Conservation (phyloP, 2,797 vertebrate species). For the Myoxocephalus aenaeus region DNA sequence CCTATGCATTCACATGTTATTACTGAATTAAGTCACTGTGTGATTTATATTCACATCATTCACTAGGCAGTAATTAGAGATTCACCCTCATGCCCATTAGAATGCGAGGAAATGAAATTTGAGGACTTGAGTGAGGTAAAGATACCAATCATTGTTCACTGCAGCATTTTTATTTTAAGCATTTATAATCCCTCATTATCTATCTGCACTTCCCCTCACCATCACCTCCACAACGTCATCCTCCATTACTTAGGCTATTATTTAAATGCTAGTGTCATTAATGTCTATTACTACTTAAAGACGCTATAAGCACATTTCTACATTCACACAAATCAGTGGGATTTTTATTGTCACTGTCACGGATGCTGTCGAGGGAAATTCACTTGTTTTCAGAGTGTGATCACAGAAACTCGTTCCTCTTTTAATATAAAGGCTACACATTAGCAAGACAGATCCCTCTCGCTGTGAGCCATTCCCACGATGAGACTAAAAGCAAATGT, state of each 20-base stretch:
- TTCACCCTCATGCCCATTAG: conserved; percentile 23
- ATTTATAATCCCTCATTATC: conserved; percentile 31
- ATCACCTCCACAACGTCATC: not conserved
- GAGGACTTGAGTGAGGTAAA: not conserved
- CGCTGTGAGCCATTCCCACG: not conserved
- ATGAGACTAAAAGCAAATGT: conserved; percentile 11
- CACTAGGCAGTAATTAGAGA: conserved; percentile 6
- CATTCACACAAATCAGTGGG: not conserved
- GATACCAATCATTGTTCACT: not conserved
- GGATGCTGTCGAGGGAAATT: conserved; percentile 1
- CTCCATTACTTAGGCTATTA: not conserved
- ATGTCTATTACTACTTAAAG: not conserved
- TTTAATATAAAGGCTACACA: not conserved
- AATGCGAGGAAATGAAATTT: conserved; percentile 10
- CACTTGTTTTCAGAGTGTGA: conserved; percentile 4
- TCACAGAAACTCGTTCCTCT: conserved; percentile 13
- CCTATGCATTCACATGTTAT: not conserved
- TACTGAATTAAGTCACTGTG: not conserved
- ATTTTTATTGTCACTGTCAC: conserved; percentile 12
- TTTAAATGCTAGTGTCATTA: conserved; percentile 9
- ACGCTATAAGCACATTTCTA: not conserved
- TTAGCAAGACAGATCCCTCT: conserved; percentile 11
- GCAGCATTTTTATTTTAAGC: conserved; percentile 23
- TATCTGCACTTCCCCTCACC: not conserved
- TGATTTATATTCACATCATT: conserved; percentile 37